Conservation (phyloP, 35 echinoderm and acorn worm genomes). For the Apostichopus parvimensis region DNA sequence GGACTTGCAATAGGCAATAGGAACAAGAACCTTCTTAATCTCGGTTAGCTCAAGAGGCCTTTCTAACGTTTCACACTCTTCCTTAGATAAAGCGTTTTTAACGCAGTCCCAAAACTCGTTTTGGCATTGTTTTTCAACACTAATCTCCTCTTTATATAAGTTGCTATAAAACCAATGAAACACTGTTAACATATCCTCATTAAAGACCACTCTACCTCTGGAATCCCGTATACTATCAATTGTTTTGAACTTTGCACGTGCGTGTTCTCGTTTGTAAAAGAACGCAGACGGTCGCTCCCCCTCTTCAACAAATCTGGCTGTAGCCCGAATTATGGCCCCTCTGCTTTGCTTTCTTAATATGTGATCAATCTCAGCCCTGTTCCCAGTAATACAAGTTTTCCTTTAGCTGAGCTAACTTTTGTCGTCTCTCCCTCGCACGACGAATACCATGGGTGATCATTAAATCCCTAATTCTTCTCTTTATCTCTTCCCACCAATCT, state of each 20-base stretch:
- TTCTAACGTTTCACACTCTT: not conserved
- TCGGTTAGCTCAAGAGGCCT: constrained; percentile 7
- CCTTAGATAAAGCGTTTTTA: not conserved
- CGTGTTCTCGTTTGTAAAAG: not conserved
- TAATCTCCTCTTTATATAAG: not conserved
- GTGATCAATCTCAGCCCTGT: not conserved
- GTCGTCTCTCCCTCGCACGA: not conserved
- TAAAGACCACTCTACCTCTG: no score
- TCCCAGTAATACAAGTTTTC: not conserved
- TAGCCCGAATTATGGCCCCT: constrained; percentile 26
- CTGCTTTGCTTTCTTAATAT: not conserved
- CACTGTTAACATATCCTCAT: not conserved
- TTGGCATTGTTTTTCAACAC: not conserved
- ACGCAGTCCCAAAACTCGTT: constrained; percentile 19
- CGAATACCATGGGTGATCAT: constrained; percentile 18
- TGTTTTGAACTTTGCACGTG: not conserved
- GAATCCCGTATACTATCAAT: not conserved
- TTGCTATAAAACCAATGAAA: constrained; percentile 21
- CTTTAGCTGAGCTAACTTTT: not conserved
- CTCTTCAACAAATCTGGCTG: constrained; percentile 12
- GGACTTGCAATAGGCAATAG: constrained; percentile 50
- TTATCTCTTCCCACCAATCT: constrained; percentile 31
- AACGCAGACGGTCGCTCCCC: constrained; percentile 27
- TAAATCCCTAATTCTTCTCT: not conserved
- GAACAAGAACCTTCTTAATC: not conserved